phyloP scores from a whole-genome alignment of 2,888 invertebrate species.

The Elegia similella region DNA sequence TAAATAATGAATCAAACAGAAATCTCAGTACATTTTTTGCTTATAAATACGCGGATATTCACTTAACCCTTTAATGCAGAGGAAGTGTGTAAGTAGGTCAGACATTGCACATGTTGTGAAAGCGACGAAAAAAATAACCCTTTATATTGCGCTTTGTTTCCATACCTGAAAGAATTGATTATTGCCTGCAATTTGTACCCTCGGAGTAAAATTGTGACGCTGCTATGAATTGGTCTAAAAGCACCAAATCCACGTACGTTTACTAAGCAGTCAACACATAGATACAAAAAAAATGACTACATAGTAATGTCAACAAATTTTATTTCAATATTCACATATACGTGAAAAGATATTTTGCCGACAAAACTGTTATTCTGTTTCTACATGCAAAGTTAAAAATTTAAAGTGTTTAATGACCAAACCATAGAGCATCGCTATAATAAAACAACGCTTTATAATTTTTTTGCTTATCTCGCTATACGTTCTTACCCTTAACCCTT shows the following conservation, averaged over 20 bases:
- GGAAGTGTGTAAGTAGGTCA: slow-evolving; percentile 80
- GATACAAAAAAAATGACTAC: too few relatives aligned
- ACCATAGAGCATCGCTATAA: slow-evolving; percentile 36
- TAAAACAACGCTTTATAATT: slow-evolving; percentile 61
- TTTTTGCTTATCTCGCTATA: slow-evolving; percentile 62
- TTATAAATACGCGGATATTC: slow-evolving; percentile 63
- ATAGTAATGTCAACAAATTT: too few relatives aligned
- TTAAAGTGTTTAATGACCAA: slow-evolving; percentile 34
- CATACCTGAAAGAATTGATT: slow-evolving; percentile 65
- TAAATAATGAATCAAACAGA: slow-evolving; percentile 33
- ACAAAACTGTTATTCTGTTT: too few relatives aligned
- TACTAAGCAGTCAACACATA: too few relatives aligned
- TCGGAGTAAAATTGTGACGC: slow-evolving; percentile 40
- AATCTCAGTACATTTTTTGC: slow-evolving; percentile 49
- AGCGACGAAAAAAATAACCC: slow-evolving; percentile 74
- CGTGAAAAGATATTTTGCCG: too few relatives aligned
- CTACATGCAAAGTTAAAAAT: too few relatives aligned
- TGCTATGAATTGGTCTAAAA: slow-evolving; percentile 40
- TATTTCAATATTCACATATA: too few relatives aligned
- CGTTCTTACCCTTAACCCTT: slow-evolving; percentile 70
- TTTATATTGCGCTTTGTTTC: slow-evolving; percentile 71
- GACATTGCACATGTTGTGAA: slow-evolving; percentile 80
- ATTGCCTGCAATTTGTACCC: slow-evolving; percentile 79
- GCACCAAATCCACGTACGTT: neutral
- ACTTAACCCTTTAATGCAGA: slow-evolving; percentile 74